Percentiles rank a stretch among this genome's conserved stretches.
Conservation (phyloP, 2,888 invertebrate species). For the Phalera bucephala region DNA sequence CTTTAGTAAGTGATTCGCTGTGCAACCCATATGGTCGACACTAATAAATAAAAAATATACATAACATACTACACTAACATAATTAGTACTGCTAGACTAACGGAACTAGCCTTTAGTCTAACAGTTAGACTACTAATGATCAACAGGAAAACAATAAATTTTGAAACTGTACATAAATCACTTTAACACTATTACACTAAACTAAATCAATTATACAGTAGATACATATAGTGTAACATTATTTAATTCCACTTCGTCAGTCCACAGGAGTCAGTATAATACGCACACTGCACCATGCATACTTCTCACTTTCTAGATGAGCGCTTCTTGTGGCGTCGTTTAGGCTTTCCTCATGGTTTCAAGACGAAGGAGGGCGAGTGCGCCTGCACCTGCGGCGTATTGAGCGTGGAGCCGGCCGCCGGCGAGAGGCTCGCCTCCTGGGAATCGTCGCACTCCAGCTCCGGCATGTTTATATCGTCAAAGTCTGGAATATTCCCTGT, state of each 20-base stretch:
- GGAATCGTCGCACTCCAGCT: slow-evolving; percentile 62
- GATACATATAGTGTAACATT: too few relatives aligned
- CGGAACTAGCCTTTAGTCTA: too few relatives aligned
- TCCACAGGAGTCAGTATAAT: slow-evolving; percentile 11
- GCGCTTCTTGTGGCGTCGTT: slow-evolving; percentile 25
- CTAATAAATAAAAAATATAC: not conserved
- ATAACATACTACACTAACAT: not conserved
- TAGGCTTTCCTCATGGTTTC: slow-evolving; percentile 48
- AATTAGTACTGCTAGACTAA: not conserved
- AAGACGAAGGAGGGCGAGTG: slow-evolving; percentile 57
- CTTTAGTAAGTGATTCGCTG: not conserved
- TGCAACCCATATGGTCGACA: not conserved
- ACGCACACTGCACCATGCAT: not conserved
- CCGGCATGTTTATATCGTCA: slow-evolving; percentile 73
- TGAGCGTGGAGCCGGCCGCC: slow-evolving; percentile 51
- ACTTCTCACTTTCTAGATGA: slow-evolving; percentile 13
- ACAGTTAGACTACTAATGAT: too few relatives aligned
- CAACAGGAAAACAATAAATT: slow-evolving; percentile 17
- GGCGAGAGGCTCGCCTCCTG: slow-evolving; percentile 51
- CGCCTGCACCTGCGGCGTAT: slow-evolving; percentile 66
- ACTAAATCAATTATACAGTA: slow-evolving; percentile 6
- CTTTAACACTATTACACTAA: slow-evolving; percentile 2
- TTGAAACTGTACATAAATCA: slow-evolving; percentile 23
- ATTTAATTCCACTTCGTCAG: slow-evolving; percentile 7
- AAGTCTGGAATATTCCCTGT: slow-evolving; percentile 81